Evolutionary conservation across 1,140 invertebrate genomes (phyloP).

Genomic region (Plutomurus gul): DNA sequence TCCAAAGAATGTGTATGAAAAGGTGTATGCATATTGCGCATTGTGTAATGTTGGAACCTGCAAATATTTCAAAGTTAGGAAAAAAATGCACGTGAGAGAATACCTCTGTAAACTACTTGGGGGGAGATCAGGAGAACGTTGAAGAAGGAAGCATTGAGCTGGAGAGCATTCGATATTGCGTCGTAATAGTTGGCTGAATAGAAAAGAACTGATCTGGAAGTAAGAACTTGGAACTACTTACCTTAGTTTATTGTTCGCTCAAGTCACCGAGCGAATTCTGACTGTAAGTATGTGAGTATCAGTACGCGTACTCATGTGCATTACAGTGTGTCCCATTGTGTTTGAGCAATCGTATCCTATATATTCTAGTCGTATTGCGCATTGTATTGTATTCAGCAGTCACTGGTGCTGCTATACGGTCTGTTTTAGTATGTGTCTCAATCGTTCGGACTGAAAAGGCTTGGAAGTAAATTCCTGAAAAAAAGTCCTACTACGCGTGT

Average conservation of each 20-base stretch:
- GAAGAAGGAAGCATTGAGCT: background rate
- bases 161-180: background rate
- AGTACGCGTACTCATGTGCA: no score
- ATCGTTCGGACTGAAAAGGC: background rate
- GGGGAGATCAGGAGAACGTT: background rate
- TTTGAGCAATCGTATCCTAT: no score
- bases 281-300: no score
- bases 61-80: no score
- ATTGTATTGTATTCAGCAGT: background rate
- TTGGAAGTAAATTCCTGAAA: background rate
- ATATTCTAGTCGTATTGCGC: no score
- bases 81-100: background rate
- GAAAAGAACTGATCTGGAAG: constrained; percentile 5
- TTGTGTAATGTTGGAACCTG: no score
- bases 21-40: background rate
- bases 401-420: background rate
- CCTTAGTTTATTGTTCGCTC: constrained; percentile 18
- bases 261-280: background rate
- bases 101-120: no score
- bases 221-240: constrained; percentile 15
- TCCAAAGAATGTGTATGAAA: background rate
- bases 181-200: background rate
- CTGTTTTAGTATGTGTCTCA: background rate
- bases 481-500: background rate
- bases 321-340: background rate